A percentile compares a stretch with the other conserved stretches of the same genome.
Conservation (phyloP, 2,888 invertebrate species). For the Volucella inflata region DNA sequence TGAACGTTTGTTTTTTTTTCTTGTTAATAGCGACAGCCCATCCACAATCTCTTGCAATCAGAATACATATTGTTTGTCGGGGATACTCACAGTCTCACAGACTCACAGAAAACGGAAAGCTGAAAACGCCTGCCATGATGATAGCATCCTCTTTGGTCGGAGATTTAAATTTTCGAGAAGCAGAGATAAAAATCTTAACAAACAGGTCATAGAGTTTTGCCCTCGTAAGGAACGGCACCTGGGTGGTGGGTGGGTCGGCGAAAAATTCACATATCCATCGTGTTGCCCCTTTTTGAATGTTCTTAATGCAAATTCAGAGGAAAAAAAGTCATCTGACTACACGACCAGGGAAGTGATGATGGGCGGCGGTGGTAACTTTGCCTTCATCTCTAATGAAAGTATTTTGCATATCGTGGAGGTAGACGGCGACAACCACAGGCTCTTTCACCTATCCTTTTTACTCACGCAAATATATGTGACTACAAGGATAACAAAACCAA, state of each 20-base stretch:
- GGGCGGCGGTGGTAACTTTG: slow-evolving; percentile 30
- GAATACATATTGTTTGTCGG: slow-evolving; percentile 61
- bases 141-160: slow-evolving; percentile 41
- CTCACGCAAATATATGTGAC: background rate
- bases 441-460: background rate
- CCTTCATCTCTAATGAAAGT: slow-evolving; percentile 62
- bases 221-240: background rate
- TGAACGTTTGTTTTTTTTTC: background rate
- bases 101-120: too few species aligned
- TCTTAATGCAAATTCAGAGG: slow-evolving; percentile 61
- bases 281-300: slow-evolving; percentile 41
- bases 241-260: background rate
- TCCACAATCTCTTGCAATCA: slow-evolving; percentile 48
- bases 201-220: slow-evolving; percentile 60
- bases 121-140: slow-evolving; percentile 49
- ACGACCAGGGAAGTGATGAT: slow-evolving; percentile 2
- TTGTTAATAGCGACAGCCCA: background rate
- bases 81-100: slow-evolving; percentile 44
- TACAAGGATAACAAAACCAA: slow-evolving; percentile 53
- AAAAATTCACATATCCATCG: slow-evolving; percentile 49
- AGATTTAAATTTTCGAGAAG: slow-evolving; percentile 50
- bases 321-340: slow-evolving; percentile 31
- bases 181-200: slow-evolving; percentile 63
- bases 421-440: slow-evolving; percentile 42
- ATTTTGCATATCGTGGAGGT: slow-evolving; percentile 56